Evolutionary conservation across 2,888 invertebrate species (phyloP).

Genomic region (Galeruca laticollis): DNA sequence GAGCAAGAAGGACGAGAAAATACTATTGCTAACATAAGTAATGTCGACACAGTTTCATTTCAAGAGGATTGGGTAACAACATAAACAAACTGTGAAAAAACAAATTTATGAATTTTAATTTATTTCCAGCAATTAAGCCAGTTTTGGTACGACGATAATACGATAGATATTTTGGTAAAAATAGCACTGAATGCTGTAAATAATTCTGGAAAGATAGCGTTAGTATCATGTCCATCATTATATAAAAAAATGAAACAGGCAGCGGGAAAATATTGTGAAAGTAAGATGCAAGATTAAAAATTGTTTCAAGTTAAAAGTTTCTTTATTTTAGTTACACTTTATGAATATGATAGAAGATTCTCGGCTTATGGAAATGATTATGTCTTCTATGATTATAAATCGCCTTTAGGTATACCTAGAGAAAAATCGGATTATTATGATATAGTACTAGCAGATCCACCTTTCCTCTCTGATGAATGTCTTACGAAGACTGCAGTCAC

Average conservation of each 20-base stretch:
- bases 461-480: conserved; percentile 94
- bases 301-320: neutral
- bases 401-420: conserved; percentile 76
- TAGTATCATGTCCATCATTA: conserved; percentile 90
- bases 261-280: conserved; percentile 54
- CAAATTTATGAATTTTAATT: neutral
- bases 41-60: conserved; percentile 70
- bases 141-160: conserved; percentile 94
- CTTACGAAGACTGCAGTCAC: conserved; percentile 85
- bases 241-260: conserved; percentile 76
- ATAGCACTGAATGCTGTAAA: conserved; percentile 73
- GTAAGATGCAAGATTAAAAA: conserved; percentile 40
- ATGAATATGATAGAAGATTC: conserved; percentile 89
- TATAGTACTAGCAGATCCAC: conserved; percentile 93
- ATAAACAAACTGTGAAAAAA: conserved; percentile 22
- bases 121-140: conserved; percentile 90
- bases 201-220: conserved; percentile 76
- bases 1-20: conserved; percentile 77
- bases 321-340: conserved; percentile 61
- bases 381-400: conserved; percentile 89
- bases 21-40: conserved; percentile 62
- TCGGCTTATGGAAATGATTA: conserved; percentile 82
- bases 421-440: conserved; percentile 77
- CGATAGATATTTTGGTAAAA: conserved; percentile 78
- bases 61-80: conserved; percentile 85